phyloP scores from a whole-genome alignment of 2,888 invertebrate species.

The Tenthredo distinguenda region DNA sequence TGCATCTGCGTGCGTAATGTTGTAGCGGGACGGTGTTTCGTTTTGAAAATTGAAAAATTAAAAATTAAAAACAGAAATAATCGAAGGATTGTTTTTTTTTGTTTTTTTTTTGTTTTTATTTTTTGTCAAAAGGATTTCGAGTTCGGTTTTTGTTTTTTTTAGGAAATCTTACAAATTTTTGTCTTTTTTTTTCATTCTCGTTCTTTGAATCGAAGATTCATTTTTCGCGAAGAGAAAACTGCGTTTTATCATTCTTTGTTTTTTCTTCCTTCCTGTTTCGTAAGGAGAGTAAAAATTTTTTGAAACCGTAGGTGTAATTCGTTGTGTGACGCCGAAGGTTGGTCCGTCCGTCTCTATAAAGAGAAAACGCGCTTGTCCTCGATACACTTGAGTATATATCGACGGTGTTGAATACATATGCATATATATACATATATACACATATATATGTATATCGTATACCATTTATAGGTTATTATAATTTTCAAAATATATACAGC shows the following conservation, averaged over 20 bases:
- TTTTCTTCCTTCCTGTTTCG: not conserved
- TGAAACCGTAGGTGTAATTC: not conserved
- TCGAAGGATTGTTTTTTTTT: not conserved
- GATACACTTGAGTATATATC: constrained; percentile 23
- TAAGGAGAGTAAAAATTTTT: not conserved
- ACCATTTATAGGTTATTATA: not conserved
- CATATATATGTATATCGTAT: not conserved
- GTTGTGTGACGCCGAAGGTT: constrained; percentile 16
- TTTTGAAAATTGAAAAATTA: not conserved
- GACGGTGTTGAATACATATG: not conserved
- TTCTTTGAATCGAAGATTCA: too few species aligned
- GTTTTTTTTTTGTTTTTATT: too few species aligned
- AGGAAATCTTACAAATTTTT: too few species aligned
- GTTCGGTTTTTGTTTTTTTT: not conserved
- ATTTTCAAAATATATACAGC: not conserved
- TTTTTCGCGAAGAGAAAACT: too few species aligned
- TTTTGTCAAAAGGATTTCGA: too few species aligned
- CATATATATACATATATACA: too few species aligned
- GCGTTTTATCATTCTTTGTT: not conserved
- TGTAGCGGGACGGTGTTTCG: not conserved
- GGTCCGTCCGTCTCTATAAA: constrained; percentile 20
- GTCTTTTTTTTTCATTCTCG: too few species aligned
- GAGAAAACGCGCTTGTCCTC: constrained; percentile 46
- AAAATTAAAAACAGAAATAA: not conserved
- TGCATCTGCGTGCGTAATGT: not conserved